Evolutionary conservation across 2,797 vertebrate species (phyloP), one percentile per base, ranked within the genome.

Genomic region (Fistularia commersonii): DNA sequence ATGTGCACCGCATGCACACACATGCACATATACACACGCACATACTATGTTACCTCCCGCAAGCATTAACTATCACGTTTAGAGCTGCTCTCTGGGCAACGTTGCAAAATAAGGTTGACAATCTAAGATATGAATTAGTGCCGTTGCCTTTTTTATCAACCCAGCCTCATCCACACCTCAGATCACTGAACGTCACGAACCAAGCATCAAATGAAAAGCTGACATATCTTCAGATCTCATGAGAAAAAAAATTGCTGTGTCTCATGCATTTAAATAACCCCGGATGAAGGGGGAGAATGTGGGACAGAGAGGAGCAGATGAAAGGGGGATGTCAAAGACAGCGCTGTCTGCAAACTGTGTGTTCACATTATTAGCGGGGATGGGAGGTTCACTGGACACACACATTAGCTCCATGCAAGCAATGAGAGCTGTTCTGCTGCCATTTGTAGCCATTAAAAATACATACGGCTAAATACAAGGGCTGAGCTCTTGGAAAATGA

Each of bases 381-480:
- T 13, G 44, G 13, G 36, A 11, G 31, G 39, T 41, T 45, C 34
- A 37, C 33, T 47, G 43, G 35, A 60, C 56, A 36, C 12, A 23
- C 23, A 23, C 23, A 23, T 23, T 23, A 23, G 12, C 6, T 34
- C 48, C 34, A 50, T 35, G 38, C 1, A 15, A 40, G 6, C 1
- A 41, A 44, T 2, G 23, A 8, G 10, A 48, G 12, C 4, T 1
- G 1, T 35, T 45, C 37, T n/a, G 8, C 11, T 33, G 37, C 5
- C 50, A 43, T 47, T 47, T 43, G 13, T 45, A 5, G 38, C 13
- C 10, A 50, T 62, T 58, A 52, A 41, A 55, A 52, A 57, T 23
- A 49, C 52, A 61, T 35, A 3, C 12, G 39, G 15, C 3, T 6
- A 32, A 38, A 49, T 60, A 10, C 23, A 41, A 48, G 10, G 8